Evolutionary conservation across 1,140 invertebrate species (phyloP), one percentile per base, ranked within the genome.

Genomic region (Zaprionus tsacasi): DNA sequence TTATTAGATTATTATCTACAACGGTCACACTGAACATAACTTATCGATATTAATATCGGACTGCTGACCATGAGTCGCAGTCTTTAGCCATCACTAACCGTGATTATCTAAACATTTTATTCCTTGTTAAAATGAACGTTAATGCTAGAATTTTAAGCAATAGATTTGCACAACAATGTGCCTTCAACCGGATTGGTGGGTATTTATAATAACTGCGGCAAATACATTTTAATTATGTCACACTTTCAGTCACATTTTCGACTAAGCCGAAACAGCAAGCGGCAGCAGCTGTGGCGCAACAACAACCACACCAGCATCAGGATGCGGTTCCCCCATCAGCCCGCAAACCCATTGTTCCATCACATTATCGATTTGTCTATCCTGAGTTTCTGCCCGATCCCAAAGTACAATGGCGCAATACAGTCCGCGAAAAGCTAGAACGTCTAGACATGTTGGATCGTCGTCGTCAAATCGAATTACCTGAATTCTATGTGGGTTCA

Each of bases 401-500:
- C 0, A 95, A 96, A 73, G 93, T 95, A 10, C 93, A 95, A 91
- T 95, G 95, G 89, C 93, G 99, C 71, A 98, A 99, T 93, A 80
- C 93, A 17, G 85, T 99, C 0, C 93, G 95, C 75, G 99, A 99
- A 93, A 98, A 96, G 92, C 92, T 99, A 11, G 98, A 99, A 89
- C 94, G 98, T 66, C 93, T 94, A 59, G 99, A 99, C 92, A 99
- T 99, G 99, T 81, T 99, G 1, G 95, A 96, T 57, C 94, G 99
- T 69, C 78, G 92, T 0, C 76, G 70, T 7, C 93, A 96, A 70
- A 94, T 99, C 67, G 95, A 97, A 90, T 97, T 99, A 77, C 99
- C 99, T 4, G 98, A 99, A 93, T 99, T 99, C 94, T 99, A 99
- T 94, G 98, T 99, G 89, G 98, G 98, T 54, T 97, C 96, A 21